Percentiles rank a stretch among this genome's conserved stretches.
Conservation (phyloP, 2,888 invertebrate species). For the Callyntrura sp. region DNA sequence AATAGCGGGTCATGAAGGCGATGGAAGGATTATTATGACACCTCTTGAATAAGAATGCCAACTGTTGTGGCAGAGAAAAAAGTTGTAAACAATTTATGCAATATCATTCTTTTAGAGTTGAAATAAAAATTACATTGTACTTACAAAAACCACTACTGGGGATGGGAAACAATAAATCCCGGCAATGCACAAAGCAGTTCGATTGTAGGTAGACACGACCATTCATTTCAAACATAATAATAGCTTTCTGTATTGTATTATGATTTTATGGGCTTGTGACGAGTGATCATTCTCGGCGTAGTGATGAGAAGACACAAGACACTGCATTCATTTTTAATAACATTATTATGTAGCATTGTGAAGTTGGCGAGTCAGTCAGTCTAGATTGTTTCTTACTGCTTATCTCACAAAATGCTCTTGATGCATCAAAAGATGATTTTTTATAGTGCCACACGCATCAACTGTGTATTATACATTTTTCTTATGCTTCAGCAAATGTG, state of each 20-base stretch:
- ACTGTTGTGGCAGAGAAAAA: background rate
- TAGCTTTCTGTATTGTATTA: too few relatives aligned
- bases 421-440: too few relatives aligned
- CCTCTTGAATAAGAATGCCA: constrained; percentile 48
- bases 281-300: too few relatives aligned
- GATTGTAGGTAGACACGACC: background rate
- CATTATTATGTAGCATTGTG: background rate
- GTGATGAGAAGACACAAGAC: too few relatives aligned
- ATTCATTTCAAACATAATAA: too few relatives aligned
- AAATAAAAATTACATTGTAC: too few relatives aligned
- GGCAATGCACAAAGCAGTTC: background rate
- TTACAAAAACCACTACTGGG: background rate
- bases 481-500: background rate
- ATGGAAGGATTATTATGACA: constrained; percentile 56
- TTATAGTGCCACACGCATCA: background rate
- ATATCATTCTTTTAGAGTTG: background rate
- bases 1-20: constrained; percentile 36
- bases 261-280: too few relatives aligned
- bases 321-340: background rate
- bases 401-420: too few relatives aligned
- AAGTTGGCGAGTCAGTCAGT: constrained; percentile 1
- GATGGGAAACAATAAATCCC: background rate
- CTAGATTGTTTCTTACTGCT: background rate
- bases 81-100: background rate
- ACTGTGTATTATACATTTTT: background rate